A percentile compares a stretch with the other conserved stretches of the same genome.
Evolutionary conservation across 2,113 vertebrate species (phyloP).

Genomic region (Merops nubicus): DNA sequence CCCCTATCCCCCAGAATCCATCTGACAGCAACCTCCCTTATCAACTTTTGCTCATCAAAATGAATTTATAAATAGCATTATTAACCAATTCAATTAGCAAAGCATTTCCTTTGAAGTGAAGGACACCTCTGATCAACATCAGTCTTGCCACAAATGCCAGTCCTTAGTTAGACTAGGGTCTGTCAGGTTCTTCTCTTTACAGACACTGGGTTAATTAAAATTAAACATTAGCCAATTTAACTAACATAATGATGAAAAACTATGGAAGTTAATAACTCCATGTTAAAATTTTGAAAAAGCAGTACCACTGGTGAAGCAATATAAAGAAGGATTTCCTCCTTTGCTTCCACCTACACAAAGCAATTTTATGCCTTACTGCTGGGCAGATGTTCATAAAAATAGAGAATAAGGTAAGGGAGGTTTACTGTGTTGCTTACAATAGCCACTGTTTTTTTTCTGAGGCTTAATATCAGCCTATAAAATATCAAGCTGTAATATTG

Average conservation of each 20-base stretch:
- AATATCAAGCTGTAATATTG: background rate
- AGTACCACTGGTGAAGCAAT: background rate
- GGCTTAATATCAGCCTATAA: background rate
- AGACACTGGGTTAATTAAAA: background rate
- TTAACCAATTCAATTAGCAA: background rate
- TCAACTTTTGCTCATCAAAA: background rate
- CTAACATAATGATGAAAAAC: background rate
- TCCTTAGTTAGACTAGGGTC: background rate
- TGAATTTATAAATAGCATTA: background rate
- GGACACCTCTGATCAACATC: background rate
- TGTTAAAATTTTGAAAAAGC: background rate
- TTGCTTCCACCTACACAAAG: background rate
- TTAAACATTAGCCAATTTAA: background rate
- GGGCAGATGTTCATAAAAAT: background rate
- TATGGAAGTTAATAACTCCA: background rate
- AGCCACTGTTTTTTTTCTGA: background rate
- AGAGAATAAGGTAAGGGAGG: background rate
- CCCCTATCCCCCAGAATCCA: background rate
- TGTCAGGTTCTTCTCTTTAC: background rate
- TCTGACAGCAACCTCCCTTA: background rate
- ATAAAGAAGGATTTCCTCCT: background rate
- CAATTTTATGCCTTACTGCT: background rate
- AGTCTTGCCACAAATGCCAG: background rate
- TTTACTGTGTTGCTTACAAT: background rate
- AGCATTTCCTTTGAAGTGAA: background rate